Evolutionary conservation across 2,797 vertebrate genomes (phyloP).

Genomic region (Lutjanus argentimaculatus): DNA sequence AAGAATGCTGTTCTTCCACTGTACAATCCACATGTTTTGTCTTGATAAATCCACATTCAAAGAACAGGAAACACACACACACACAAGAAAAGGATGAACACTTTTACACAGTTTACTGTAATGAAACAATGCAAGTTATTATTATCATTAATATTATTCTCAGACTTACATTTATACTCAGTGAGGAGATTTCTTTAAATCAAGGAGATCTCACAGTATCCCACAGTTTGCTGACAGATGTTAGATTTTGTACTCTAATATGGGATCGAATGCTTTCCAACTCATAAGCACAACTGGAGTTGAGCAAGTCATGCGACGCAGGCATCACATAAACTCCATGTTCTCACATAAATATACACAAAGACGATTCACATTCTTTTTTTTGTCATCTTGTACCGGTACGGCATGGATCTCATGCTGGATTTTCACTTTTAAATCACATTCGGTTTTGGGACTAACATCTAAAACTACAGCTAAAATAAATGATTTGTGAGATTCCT

Average conservation of each 20-base stretch:
- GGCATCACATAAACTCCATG: neutral
- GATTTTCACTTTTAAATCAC: too few species aligned
- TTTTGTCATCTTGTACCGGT: too few species aligned
- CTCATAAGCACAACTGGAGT: neutral
- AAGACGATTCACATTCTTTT: too few species aligned
- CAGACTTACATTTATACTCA: neutral
- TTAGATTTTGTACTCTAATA: neutral
- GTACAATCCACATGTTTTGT: slow-evolving; percentile 31
- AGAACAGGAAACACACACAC: neutral
- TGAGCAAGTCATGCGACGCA: too few species aligned
- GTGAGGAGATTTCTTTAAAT: neutral
- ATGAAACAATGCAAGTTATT: neutral
- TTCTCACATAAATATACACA: neutral
- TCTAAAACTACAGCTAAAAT: too few species aligned
- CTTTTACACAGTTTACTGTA: neutral
- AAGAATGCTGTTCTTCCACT: slow-evolving; percentile 23
- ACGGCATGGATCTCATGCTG: too few species aligned
- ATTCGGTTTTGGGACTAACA: too few species aligned
- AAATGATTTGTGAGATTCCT: too few species aligned
- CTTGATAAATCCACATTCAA: slow-evolving; percentile 13
- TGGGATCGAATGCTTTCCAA: slow-evolving; percentile 1
- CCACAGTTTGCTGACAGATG: neutral
- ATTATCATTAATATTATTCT: neutral
- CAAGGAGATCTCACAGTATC: neutral
- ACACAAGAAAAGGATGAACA: neutral